Percentiles rank a stretch among this genome's conserved stretches.
phyloP scores from a whole-genome alignment of 1,140 invertebrate species.

The Heliconius congener region DNA sequence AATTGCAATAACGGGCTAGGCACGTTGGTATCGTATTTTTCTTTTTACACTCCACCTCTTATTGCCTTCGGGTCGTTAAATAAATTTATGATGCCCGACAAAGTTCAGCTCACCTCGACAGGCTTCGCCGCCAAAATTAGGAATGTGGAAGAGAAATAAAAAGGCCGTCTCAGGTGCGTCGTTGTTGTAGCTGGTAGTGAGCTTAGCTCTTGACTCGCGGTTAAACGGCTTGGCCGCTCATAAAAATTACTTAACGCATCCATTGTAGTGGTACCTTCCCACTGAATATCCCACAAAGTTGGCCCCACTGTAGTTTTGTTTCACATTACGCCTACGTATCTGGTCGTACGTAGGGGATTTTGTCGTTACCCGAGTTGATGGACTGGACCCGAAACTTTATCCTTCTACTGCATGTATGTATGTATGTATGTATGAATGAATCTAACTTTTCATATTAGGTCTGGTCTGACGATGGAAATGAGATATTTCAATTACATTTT shows the following conservation, averaged over 20 bases:
- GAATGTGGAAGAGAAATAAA: slow-evolving; percentile 65
- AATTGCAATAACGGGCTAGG: slow-evolving; percentile 82
- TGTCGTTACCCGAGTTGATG: slow-evolving; percentile 56
- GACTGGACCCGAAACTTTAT: slow-evolving; percentile 57
- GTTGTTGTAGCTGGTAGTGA: slow-evolving; percentile 54
- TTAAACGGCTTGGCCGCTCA: slow-evolving; percentile 71
- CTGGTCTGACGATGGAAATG: slow-evolving; percentile 19
- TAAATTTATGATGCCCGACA: slow-evolving; percentile 81
- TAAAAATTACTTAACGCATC: slow-evolving; percentile 78
- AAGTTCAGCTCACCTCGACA: slow-evolving; percentile 75
- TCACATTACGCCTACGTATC: slow-evolving; percentile 46
- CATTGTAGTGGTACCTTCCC: slow-evolving; percentile 64
- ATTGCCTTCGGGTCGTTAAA: slow-evolving; percentile 80
- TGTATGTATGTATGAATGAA: background rate
- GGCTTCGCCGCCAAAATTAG: slow-evolving; percentile 71
- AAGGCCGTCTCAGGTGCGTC: slow-evolving; percentile 72
- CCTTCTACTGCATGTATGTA: slow-evolving; percentile 36
- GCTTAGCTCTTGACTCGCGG: slow-evolving; percentile 73
- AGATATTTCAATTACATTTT: slow-evolving; percentile 61
- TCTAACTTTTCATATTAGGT: slow-evolving; percentile 34
- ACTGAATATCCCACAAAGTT: slow-evolving; percentile 69
- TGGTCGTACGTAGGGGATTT: slow-evolving; percentile 57
- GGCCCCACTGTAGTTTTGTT: slow-evolving; percentile 55
- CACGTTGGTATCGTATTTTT: slow-evolving; percentile 81
- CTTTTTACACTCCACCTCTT: slow-evolving; percentile 80